Percentiles rank a stretch among this genome's conserved stretches.
Evolutionary conservation across 2,888 invertebrate genomes (phyloP).

Genomic region (Willowsia nigromaculata): DNA sequence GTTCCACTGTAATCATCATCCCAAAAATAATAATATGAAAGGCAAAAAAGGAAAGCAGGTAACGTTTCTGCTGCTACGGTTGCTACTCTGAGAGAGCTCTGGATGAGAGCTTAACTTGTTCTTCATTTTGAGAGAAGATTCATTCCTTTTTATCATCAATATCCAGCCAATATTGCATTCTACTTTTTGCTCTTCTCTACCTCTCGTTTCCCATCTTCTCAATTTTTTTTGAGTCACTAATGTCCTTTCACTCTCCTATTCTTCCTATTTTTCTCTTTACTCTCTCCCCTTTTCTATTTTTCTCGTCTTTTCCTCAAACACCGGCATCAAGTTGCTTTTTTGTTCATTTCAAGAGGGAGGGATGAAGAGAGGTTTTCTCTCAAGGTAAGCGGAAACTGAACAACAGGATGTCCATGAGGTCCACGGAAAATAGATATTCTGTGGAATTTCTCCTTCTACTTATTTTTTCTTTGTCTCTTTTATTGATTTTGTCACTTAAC

Average conservation of each 20-base stretch:
- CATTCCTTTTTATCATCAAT: slow-evolving; percentile 37
- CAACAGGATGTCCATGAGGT: slow-evolving; percentile 70
- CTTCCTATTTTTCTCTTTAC: not conserved
- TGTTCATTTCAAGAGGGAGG: slow-evolving; percentile 46
- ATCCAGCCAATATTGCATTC: slow-evolving; percentile 47
- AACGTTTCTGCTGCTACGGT: not conserved
- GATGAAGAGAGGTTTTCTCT: not conserved
- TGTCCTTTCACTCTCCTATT: slow-evolving; percentile 55
- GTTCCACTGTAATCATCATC: not conserved
- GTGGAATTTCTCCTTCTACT: not conserved
- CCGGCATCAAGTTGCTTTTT: not conserved
- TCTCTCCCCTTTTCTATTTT: not conserved
- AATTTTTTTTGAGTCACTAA: slow-evolving; percentile 60
- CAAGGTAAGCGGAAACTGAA: slow-evolving; percentile 45
- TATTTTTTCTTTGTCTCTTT: slow-evolving; percentile 20
- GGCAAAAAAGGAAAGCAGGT: not conserved
- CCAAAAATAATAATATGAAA: slow-evolving; percentile 32
- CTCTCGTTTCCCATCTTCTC: not conserved
- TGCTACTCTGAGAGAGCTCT: not conserved
- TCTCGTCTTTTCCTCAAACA: not conserved
- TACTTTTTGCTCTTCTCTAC: not conserved
- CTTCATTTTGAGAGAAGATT: slow-evolving; percentile 24
- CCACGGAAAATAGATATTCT: slow-evolving; percentile 46
- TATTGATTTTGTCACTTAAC: slow-evolving; percentile 72
- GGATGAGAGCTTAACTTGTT: slow-evolving; percentile 65